A percentile compares a stretch with the other conserved stretches of the same genome.
Evolutionary conservation across 2,113 vertebrate genomes (phyloP).

Genomic region (Cyphomyrus plagiostoma): DNA sequence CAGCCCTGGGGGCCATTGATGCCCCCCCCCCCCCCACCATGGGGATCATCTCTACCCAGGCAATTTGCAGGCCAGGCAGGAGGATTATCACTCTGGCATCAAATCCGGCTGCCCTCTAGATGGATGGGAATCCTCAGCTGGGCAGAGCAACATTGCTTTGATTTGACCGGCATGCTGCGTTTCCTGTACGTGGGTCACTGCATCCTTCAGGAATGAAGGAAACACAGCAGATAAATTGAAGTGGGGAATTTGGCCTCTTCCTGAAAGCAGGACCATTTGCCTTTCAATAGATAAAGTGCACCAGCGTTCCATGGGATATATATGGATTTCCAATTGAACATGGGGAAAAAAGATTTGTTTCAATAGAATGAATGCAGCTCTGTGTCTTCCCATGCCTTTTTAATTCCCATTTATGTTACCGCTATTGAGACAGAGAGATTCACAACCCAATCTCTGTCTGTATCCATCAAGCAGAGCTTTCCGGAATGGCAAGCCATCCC

Average conservation of each 20-base stretch:
- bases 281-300: background rate
- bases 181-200: background rate
- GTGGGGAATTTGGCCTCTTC: background rate
- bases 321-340: background rate
- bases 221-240: background rate
- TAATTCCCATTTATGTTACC: background rate
- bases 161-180: background rate
- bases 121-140: background rate
- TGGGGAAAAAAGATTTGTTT: background rate
- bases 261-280: background rate
- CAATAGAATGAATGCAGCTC: background rate
- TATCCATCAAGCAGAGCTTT: background rate
- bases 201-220: background rate
- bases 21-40: background rate
- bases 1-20: background rate
- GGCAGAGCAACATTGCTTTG: background rate
- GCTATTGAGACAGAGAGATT: background rate
- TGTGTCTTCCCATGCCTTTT: background rate
- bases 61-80: background rate
- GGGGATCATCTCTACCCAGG: background rate
- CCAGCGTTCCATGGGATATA: background rate
- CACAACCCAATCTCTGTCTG: background rate
- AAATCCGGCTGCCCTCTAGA: background rate
- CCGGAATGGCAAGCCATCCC: background rate
- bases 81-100: background rate